These are phyloP conservation scores for Deilephila elpenor DNA, from an alignment of 2,888 invertebrate genomes.

Conservation along the genomic window DNA sequence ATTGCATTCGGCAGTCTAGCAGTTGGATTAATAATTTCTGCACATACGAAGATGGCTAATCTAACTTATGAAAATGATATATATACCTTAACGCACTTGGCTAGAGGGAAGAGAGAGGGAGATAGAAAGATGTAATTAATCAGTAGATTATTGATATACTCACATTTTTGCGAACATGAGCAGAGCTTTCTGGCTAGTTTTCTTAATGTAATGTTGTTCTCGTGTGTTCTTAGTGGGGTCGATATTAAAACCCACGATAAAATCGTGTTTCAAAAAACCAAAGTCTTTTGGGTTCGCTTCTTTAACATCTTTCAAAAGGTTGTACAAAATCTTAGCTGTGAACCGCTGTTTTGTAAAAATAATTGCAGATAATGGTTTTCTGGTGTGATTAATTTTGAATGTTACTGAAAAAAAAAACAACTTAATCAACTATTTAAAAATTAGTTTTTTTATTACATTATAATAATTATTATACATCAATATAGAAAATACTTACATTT, in stretches of 20 bases:
- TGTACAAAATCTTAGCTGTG: slow-evolving; percentile 90
- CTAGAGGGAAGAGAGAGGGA: too few species aligned
- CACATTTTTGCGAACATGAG: slow-evolving; percentile 76
- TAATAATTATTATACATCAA: too few species aligned
- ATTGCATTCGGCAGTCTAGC: too few species aligned
- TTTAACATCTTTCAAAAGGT: slow-evolving; percentile 85
- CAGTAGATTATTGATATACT: slow-evolving; percentile 41
- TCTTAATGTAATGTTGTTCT: slow-evolving; percentile 81
- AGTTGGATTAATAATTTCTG: too few species aligned
- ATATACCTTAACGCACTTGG: too few species aligned
- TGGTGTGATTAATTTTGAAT: slow-evolving; percentile 57
- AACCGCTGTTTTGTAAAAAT: slow-evolving; percentile 90
- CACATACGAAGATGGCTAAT: too few species aligned
- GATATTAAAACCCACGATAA: slow-evolving; percentile 87
- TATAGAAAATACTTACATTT: too few species aligned
- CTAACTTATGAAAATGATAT: too few species aligned
- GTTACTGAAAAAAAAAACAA: slow-evolving; percentile 48
- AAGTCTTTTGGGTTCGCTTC: slow-evolving; percentile 73
- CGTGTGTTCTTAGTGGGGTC: slow-evolving; percentile 84
- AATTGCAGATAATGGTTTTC: slow-evolving; percentile 86
- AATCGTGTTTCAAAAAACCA: slow-evolving; percentile 87
- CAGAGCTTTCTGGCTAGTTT: slow-evolving; percentile 82
- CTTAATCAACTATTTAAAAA: not conserved
- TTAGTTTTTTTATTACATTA: not conserved
- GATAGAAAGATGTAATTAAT: too few species aligned